A percentile compares a stretch with the other conserved stretches of the same genome.
Conservation (phyloP, 2,113 vertebrate genomes). For the Ancistrus triradiatus region DNA sequence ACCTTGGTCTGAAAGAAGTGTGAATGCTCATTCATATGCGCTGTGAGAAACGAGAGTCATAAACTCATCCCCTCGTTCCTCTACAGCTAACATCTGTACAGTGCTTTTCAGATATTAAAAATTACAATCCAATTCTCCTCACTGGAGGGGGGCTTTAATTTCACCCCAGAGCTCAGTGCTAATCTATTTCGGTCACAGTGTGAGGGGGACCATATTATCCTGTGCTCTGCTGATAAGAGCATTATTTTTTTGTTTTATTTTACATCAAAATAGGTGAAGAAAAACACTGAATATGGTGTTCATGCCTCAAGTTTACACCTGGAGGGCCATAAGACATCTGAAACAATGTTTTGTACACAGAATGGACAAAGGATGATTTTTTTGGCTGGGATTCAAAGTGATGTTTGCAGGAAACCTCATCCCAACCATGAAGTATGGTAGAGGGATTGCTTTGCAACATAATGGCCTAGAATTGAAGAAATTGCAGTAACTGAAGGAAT, state of each 20-base stretch:
- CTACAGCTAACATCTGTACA: not conserved
- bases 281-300: too few species aligned
- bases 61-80: not conserved
- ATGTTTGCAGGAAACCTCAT: too few species aligned
- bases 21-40: not conserved
- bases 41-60: not conserved
- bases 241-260: slow-evolving; percentile 1
- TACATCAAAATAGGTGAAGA: too few species aligned
- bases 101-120: slow-evolving; percentile 4
- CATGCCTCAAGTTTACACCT: too few species aligned
- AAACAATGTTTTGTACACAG: too few species aligned
- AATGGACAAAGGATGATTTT: too few species aligned
- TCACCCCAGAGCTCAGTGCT: slow-evolving; percentile 5
- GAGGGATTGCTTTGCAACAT: too few species aligned
- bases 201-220: not conserved
- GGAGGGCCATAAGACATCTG: too few species aligned
- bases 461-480: too few species aligned
- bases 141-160: slow-evolving; percentile 6
- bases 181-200: not conserved
- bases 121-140: slow-evolving; percentile 15
- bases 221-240: not conserved
- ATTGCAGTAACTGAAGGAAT: too few species aligned
- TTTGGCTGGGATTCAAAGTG: too few species aligned
- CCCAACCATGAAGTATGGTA: too few species aligned
- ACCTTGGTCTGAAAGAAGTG: not conserved